A percentile compares a stretch with the other conserved stretches of the same genome.
Conservation (phyloP, 1,140 invertebrate genomes). For the Cherax destructor region DNA sequence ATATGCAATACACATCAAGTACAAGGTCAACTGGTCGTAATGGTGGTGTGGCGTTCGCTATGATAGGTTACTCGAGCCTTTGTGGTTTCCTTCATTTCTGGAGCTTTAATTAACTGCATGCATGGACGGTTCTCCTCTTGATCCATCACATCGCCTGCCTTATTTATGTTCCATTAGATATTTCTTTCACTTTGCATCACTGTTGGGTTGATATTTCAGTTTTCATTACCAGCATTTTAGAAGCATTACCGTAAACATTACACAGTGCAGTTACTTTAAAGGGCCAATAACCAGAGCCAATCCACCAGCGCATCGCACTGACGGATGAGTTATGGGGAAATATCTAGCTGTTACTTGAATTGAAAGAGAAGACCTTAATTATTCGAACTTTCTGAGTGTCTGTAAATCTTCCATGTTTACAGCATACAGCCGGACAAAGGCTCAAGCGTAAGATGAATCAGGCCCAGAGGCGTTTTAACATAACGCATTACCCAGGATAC, state of each 20-base stretch:
- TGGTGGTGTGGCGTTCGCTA: constrained; percentile 23
- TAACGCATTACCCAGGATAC: too few species aligned
- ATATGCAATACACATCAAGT: constrained; percentile 33
- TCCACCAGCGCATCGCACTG: not conserved
- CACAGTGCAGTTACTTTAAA: not conserved
- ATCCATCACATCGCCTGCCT: not conserved
- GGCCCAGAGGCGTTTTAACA: not conserved
- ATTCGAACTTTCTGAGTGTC: too few species aligned
- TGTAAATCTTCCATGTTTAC: too few species aligned
- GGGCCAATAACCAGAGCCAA: not conserved
- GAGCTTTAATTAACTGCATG: constrained; percentile 29
- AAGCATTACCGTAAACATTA: not conserved
- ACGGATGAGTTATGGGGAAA: not conserved
- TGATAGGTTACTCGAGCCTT: constrained; percentile 13
- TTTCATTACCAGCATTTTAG: not conserved
- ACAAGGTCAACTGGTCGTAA: constrained; percentile 25
- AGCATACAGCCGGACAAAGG: not conserved
- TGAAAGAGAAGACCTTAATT: not conserved
- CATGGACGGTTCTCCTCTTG: not conserved
- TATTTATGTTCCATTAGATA: constrained; percentile 1
- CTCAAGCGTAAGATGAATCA: not conserved
- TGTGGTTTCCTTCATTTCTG: constrained; percentile 46
- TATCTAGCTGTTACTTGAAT: not conserved
- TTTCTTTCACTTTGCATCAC: not conserved
- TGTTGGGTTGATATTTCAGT: not conserved